These are phyloP conservation scores for Rhaphigaster nebulosa DNA, from an alignment of 2,888 invertebrate genomes.

Conservation along the genomic window DNA sequence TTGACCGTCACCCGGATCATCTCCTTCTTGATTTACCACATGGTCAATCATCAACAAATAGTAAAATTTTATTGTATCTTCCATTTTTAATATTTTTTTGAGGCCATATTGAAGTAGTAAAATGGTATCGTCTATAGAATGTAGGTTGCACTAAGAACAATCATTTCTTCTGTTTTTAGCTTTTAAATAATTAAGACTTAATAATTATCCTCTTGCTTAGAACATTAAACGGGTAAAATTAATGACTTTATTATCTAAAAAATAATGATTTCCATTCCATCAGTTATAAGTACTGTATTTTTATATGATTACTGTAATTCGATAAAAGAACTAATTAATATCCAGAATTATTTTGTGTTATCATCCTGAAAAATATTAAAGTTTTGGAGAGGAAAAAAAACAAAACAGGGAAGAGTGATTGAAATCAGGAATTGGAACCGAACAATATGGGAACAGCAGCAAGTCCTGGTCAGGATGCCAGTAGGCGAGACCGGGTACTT, in stretches of 20 bases:
- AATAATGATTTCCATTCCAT: not conserved
- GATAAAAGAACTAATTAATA: no score
- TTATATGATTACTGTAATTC: not conserved
- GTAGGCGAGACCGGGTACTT: not conserved
- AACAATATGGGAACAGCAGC: not conserved
- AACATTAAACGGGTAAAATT: not conserved
- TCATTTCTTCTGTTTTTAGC: not conserved
- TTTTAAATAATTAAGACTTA: not conserved
- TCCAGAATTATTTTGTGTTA: no score
- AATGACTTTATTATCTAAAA: not conserved
- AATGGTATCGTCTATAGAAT: not conserved
- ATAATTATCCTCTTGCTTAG: not conserved
- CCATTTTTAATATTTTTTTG: not conserved
- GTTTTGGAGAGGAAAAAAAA: not conserved
- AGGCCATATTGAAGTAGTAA: not conserved
- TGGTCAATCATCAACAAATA: no score
- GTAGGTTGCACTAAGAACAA: not conserved
- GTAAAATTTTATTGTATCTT: not conserved
- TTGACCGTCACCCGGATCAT: no score
- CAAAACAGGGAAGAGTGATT: not conserved
- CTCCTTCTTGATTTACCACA: no score
- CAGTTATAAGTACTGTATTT: not conserved
- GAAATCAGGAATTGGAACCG: not conserved
- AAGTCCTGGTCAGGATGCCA: not conserved
- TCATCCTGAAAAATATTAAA: not conserved